Base-by-base conservation (phyloP, 2,797 vertebrate genomes). In the Dallia pectoralis region DNA sequence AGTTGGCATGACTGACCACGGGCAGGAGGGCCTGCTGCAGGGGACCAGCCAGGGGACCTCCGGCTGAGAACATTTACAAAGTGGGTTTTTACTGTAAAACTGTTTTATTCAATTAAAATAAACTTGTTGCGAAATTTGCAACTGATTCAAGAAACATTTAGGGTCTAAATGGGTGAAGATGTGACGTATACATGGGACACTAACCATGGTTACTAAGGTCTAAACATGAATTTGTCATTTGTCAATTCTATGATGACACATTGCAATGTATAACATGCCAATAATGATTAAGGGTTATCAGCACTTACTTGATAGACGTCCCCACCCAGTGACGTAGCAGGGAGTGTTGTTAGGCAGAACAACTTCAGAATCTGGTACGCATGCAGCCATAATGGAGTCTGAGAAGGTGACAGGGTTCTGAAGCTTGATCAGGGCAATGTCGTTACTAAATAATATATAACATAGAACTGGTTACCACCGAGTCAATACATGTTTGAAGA, bases 401-500 rank as follows among this genome's bases (percentile, higher is more conserved):
- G 84, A 89, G 72, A 90, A 1, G 15, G 63, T 0, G 64, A 95
- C 95, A 0, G 86, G 85, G 22, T 87, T 70, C 0, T 80, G 32
- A 77, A 98, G 92, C 87, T 98, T 98, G 88, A 98, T 86, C 85
- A 98, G 88, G 74, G 96, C 96, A 0, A 97, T 95, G 89, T 97
- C 97, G 29, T 93, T 93, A 40, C 92, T 93, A 14, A 4, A 82
- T 9, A 32, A 5, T 82, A 44, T 81, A 1, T 32, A 77, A 15
- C 6, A 19, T 30, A 63, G 15, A 16, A 29, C 8, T 32, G 62
- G 25, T 64, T 6, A 64, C 7, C 7, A 64, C 25, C 30, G 16
- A 64, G 62, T 30, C 30, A 33, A 30, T 18, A 29, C 40, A 44
- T 9, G 9, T 44, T 11, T 11, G 2, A 6, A 12, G 14, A 44